phyloP scores from a whole-genome alignment of 2,113 vertebrate species.

The Caloenas nicobarica region DNA sequence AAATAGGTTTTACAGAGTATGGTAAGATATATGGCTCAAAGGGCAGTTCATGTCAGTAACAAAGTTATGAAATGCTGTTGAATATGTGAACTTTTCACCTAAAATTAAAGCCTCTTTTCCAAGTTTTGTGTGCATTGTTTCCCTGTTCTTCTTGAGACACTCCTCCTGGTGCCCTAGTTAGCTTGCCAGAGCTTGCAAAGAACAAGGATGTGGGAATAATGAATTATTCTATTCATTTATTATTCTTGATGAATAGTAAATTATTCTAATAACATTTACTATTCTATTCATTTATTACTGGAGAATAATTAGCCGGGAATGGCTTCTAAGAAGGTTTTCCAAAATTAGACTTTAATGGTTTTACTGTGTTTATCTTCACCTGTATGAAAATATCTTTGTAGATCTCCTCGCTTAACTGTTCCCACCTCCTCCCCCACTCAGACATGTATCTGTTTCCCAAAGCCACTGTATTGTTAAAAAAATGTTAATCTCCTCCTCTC shows the following conservation, averaged over 20 bases:
- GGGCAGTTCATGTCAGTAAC: neutral
- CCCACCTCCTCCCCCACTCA: constrained; percentile 24
- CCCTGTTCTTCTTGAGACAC: constrained; percentile 51
- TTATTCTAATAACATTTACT: constrained; percentile 65
- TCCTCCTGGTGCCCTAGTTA: constrained; percentile 61
- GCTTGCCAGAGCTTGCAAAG: constrained; percentile 58
- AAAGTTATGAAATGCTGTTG: constrained; percentile 29
- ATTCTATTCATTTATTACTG: constrained; percentile 60
- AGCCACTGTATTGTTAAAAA: constrained; percentile 21
- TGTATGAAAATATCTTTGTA: constrained; percentile 58
- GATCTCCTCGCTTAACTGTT: constrained; percentile 13
- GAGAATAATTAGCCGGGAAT: constrained; percentile 47
- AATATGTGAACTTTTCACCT: constrained; percentile 70
- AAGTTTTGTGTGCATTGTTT: constrained; percentile 58
- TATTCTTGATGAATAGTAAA: constrained; percentile 66
- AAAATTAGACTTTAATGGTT: constrained; percentile 68
- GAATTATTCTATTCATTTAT: constrained; percentile 56
- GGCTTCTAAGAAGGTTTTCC: constrained; percentile 57
- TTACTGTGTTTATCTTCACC: constrained; percentile 61
- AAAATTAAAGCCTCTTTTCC: constrained; percentile 63
- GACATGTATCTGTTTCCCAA: constrained; percentile 33
- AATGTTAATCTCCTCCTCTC: constrained; percentile 16
- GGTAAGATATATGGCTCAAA: constrained; percentile 13
- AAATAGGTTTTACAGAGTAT: constrained; percentile 17
- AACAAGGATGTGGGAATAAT: constrained; percentile 62